Base-by-base conservation (phyloP, 2,888 invertebrate species). In the Encarsia formosa region DNA sequence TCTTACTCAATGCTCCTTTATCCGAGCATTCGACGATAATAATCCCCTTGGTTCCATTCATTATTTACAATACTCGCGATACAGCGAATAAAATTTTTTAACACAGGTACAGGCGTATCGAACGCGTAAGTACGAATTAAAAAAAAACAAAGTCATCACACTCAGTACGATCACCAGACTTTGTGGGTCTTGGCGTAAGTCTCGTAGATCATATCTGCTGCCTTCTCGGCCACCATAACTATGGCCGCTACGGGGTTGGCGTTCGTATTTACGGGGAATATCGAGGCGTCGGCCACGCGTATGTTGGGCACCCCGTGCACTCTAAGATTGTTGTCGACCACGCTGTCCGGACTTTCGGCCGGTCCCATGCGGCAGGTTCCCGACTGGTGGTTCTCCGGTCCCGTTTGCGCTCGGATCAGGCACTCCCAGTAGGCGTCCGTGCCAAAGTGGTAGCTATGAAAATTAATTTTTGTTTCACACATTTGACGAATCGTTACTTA, bases 191-290 rank as follows among this genome's bases (percentile, higher is more conserved):
- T n/a, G n/a, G n/a, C n/a, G n/a, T n/a, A n/a, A n/a, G n/a, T n/a
- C 31, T 67, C 65, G 59, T 78, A 81, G 44, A 86, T 80, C 69
- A 84, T 75, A 65, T 83, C 85, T 0, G 85, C 79, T 3, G 79
- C 85, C 62, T 85, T 87, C 71, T 88, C 87, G 0, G 82, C 87
- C 24, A 86, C 80, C 86, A 86, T 86, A 34, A 85, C 80, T 1
- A 83, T 81, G 4, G 83, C 82, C 1, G 83, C 85, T 47, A 81
- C 81, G 0, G 85, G 85, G 68, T 87, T 85, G 0, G 82, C 81
- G 8, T 81, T 81, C 37, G 83, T 78, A 6, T 85, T 78, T 44
- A 78, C 75, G 1, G 87, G 86, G 67, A 87, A 84, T 18, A 87
- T 76, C 54, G 85, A 84, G 22, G 83, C 83, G 63, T 87, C 87